phyloP scores from a whole-genome alignment of 2,797 vertebrate genomes.

The Calcarius lapponicus region DNA sequence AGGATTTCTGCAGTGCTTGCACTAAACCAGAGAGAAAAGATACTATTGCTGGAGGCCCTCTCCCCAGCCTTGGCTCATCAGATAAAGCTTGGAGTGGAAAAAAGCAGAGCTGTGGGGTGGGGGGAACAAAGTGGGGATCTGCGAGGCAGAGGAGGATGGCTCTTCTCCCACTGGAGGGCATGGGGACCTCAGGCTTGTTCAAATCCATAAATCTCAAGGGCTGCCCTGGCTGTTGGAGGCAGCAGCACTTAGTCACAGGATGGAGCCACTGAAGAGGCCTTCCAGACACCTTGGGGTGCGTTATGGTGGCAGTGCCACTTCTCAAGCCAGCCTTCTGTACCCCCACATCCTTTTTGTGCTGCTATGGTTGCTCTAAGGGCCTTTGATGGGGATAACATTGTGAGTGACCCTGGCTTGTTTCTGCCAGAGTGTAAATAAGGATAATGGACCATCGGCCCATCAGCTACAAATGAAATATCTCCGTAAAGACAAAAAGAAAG shows the following conservation, averaged over 20 bases:
- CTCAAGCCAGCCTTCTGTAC: neutral
- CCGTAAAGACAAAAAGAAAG: neutral
- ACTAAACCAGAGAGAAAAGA: neutral
- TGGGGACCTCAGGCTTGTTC: neutral
- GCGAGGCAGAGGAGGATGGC: neutral
- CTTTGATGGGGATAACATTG: neutral
- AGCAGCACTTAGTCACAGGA: neutral
- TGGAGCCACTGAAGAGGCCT: neutral
- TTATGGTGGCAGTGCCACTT: neutral
- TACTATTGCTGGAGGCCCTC: neutral
- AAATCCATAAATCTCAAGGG: neutral
- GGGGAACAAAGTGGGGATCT: neutral
- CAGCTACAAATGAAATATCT: neutral
- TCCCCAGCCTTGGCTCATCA: neutral
- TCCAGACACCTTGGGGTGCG: neutral
- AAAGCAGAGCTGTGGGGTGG: fast-evolving
- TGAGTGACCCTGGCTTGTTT: neutral
- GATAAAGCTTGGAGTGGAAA: too few species aligned
- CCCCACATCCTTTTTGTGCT: neutral
- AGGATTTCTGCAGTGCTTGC: neutral
- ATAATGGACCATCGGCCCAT: neutral
- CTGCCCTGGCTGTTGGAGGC: neutral
- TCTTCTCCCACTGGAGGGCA: neutral
- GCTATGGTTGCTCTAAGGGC: neutral
- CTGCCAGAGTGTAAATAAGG: neutral